Percentiles rank a stretch among this genome's conserved stretches.
These are phyloP conservation scores for Pyrrhopygopsis socrates DNA, from an alignment of 2,888 invertebrate species.

Conservation along the genomic window DNA sequence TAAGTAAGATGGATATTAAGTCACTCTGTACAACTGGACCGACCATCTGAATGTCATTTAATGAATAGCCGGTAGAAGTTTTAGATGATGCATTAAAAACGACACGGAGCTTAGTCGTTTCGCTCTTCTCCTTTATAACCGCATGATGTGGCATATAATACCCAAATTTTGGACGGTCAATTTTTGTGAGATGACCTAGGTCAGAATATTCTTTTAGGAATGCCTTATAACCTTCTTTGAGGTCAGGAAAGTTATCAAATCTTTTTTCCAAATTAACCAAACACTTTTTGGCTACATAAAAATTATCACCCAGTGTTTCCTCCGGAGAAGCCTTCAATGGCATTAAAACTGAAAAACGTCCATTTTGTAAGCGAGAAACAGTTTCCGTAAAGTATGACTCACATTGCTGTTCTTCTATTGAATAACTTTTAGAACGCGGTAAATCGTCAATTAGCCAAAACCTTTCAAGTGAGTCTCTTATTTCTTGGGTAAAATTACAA, in stretches of 20 bases:
- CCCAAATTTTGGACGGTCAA: slow-evolving; percentile 14
- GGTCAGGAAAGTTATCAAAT: background rate
- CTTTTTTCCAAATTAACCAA: background rate
- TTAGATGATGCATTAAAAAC: slow-evolving; percentile 24
- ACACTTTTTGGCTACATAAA: background rate
- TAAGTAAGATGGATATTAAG: slow-evolving; percentile 22
- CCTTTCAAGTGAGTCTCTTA: background rate
- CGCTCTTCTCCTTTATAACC: slow-evolving; percentile 8
- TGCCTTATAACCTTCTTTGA: background rate
- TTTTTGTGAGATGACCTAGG: slow-evolving; percentile 11
- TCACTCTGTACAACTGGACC: slow-evolving; percentile 11
- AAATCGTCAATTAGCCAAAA: slow-evolving; percentile 4
- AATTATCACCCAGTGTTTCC: background rate
- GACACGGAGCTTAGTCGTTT: slow-evolving; percentile 5
- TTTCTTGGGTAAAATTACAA: slow-evolving; percentile 34
- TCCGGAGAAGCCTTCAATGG: background rate
- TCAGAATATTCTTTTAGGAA: background rate
- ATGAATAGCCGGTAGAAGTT: slow-evolving; percentile 8
- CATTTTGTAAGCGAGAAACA: too few species aligned
- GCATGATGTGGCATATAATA: slow-evolving; percentile 27
- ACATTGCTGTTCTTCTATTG: background rate
- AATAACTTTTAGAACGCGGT: background rate
- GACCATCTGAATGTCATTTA: background rate
- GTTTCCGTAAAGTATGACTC: background rate
- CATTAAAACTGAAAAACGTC: background rate